Percentiles rank a stretch among this genome's conserved stretches.
phyloP scores from a whole-genome alignment of 2,888 invertebrate species.

The Eupithecia dodoneata region DNA sequence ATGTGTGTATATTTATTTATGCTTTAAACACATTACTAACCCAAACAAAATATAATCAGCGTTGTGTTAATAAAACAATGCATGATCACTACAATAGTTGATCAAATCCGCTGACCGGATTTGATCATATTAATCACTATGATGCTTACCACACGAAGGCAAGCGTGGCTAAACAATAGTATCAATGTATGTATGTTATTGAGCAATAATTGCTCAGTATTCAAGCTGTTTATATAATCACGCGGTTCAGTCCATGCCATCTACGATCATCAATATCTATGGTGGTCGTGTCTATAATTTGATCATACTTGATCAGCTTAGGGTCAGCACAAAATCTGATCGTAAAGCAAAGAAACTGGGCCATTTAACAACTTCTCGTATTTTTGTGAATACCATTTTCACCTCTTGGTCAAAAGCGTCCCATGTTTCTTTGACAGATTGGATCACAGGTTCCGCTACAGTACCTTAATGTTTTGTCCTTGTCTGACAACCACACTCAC shows the following conservation, averaged over 20 bases:
- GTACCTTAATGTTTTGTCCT: conserved; percentile 61
- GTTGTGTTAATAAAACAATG: conserved; percentile 20
- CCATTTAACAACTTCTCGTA: not conserved
- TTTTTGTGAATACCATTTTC: not conserved
- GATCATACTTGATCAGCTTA: conserved; percentile 22
- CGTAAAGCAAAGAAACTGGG: conserved; percentile 31
- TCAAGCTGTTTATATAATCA: conserved; percentile 34
- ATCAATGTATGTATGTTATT: conserved; percentile 1
- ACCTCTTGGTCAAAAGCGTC: not conserved
- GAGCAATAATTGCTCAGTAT: conserved; percentile 28
- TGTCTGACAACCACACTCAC: conserved; percentile 79
- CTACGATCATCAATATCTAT: conserved; percentile 68
- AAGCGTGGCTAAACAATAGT: not conserved
- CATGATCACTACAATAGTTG: conserved; percentile 37
- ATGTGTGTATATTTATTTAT: conserved; percentile 48
- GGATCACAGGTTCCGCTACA: conserved; percentile 64
- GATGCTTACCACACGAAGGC: conserved; percentile 2
- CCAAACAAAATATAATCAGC: conserved; percentile 44
- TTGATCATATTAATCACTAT: conserved; percentile 27
- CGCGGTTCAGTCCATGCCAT: conserved; percentile 64
- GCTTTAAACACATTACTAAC: conserved; percentile 76
- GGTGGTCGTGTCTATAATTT: conserved; percentile 53
- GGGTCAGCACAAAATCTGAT: conserved; percentile 20
- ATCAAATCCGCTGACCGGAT: conserved; percentile 63
- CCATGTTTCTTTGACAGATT: conserved; percentile 46